Evolutionary conservation across 2,888 invertebrate species (phyloP), one percentile per base, ranked within the genome.

Genomic region (Elysia crispata): DNA sequence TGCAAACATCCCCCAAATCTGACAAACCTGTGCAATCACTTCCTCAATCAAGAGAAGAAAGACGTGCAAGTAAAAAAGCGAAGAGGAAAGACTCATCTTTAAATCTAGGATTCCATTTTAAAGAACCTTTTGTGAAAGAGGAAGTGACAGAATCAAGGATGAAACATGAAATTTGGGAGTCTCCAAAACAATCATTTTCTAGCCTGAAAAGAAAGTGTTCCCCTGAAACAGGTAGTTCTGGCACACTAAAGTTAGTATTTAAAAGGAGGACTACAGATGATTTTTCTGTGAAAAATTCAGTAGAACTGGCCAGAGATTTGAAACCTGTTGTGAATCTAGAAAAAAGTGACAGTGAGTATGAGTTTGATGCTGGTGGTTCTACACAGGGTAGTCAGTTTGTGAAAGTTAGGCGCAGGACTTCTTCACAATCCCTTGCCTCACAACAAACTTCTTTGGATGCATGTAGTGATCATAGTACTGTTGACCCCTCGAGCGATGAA

Each of bases 281-380:
- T 33, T 76, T 76, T 64, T n/a, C 62, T 28, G 70, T 80, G 23
- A 80, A 72, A 30, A 76, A 66, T 76, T 72, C 76, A 18, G 30
- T 64, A 13, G 25, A n/a, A 25, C n/a, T 80, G 20, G 72, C 80
- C 1, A 23, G 31, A 33, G 76, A 76, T 54, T 64, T 80, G 1
- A 72, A 72, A 28, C 80, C 80, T 15, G 80, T 80, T 15, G 80
- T 80, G 30, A 49, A 80, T 66, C 13, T 80, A 30, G 80, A 80
- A 50, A 80, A 72, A 66, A 76, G 80, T 76, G 80, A 80, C 25
- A 80, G 80, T 73, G 76, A 76, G 30, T 80, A 80, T 66, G 80
- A 80, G 60, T 80, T 64, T 72, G 80, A 80, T 60, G 20, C 60
- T 60, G 23, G 60, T 20, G n/a, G 23, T 23, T 20, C 20, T 6